phyloP scores from a whole-genome alignment of 2,888 invertebrate genomes.

The Alviniconcha strummeri region DNA sequence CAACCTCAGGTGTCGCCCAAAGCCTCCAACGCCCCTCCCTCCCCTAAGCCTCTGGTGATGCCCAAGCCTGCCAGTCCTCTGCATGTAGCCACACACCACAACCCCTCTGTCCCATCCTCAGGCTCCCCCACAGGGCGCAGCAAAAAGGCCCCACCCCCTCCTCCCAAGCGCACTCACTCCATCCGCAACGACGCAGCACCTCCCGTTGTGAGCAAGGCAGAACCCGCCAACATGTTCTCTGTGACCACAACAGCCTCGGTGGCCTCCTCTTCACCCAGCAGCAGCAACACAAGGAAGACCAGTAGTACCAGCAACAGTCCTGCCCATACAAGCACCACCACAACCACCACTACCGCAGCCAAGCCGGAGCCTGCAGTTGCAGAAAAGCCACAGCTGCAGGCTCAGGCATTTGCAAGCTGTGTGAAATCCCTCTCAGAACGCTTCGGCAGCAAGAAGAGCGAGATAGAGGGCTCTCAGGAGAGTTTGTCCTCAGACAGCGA shows the following conservation, averaged over 20 bases:
- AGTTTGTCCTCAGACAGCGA: conserved; percentile 64
- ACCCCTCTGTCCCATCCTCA: conserved; percentile 44
- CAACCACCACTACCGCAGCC: conserved; percentile 5
- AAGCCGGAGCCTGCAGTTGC: conserved; percentile 29
- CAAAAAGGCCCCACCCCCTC: conserved; percentile 74
- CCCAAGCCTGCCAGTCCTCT: conserved; percentile 49
- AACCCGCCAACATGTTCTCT: conserved; percentile 35
- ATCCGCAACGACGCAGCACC: conserved; percentile 61
- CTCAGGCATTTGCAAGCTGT: conserved; percentile 73
- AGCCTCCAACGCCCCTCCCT: conserved; percentile 44
- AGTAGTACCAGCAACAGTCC: conserved; percentile 5
- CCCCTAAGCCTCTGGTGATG: conserved; percentile 39
- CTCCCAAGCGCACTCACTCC: conserved; percentile 75
- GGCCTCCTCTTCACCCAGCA: background rate
- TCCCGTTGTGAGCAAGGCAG: conserved; percentile 37
- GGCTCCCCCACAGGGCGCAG: conserved; percentile 58
- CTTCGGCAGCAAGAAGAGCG: conserved; percentile 65
- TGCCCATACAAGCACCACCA: background rate
- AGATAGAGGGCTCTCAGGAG: conserved; percentile 57
- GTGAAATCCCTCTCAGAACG: conserved; percentile 66
- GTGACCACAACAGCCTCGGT: conserved; percentile 33
- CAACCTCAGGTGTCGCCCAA: conserved; percentile 55
- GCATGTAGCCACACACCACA: conserved; percentile 50
- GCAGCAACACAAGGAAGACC: background rate
- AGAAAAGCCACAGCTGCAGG: conserved; percentile 36